A percentile compares a stretch with the other conserved stretches of the same genome.
Conservation (phyloP, 2,797 vertebrate species). For the Myiotriccus ornatus region DNA sequence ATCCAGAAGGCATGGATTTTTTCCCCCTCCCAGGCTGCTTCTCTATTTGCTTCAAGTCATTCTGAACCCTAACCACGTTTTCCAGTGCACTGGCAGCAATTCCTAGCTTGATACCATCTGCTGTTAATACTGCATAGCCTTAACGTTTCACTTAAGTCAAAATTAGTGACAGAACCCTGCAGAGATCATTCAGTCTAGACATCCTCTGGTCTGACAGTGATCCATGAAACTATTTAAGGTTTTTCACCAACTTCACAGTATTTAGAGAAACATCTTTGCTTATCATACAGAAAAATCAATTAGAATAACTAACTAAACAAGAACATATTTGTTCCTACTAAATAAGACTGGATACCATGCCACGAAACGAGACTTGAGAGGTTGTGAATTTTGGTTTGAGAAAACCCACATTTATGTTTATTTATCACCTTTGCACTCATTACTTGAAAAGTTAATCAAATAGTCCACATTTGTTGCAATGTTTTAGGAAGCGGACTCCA, state of each 20-base stretch:
- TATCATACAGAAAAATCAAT: not conserved
- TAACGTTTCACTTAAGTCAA: not conserved
- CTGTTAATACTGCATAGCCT: not conserved
- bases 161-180: slow-evolving; percentile 40
- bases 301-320: not conserved
- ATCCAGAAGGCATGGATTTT: not conserved
- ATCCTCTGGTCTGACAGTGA: slow-evolving; percentile 3
- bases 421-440: not conserved
- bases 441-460: not conserved
- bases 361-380: not conserved
- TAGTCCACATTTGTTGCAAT: not conserved
- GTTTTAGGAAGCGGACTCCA: not conserved
- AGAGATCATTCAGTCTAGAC: not conserved
- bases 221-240: not conserved
- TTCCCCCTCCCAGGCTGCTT: not conserved
- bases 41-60: not conserved
- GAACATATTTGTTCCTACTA: not conserved
- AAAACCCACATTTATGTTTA: not conserved
- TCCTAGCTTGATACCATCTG: slow-evolving; percentile 4
- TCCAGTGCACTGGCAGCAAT: not conserved
- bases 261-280: not conserved
- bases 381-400: not conserved
- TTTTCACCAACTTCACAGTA: not conserved
- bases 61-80: not conserved
- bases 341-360: not conserved